phyloP scores from a whole-genome alignment of 1,140 invertebrate genomes.

The Rhagoletis zephyria region DNA sequence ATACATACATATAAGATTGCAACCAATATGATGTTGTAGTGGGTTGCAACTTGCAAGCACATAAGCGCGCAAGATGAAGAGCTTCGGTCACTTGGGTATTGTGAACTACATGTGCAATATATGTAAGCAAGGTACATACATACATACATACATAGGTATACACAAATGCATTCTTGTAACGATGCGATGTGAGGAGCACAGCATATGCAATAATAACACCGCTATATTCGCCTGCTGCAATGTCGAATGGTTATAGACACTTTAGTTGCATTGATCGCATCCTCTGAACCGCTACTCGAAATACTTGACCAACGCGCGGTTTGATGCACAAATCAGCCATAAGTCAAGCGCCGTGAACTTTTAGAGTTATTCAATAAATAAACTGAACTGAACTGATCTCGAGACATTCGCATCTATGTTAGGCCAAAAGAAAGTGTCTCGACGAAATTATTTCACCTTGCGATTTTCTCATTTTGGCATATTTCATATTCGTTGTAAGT shows the following conservation, averaged over 20 bases:
- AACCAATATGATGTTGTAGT: background rate
- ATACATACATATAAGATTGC: background rate
- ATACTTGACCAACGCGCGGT: constrained; percentile 22
- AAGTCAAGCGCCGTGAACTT: background rate
- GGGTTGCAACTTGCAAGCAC: background rate
- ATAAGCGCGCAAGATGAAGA: no score
- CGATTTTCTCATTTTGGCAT: constrained; percentile 69
- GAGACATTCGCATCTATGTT: constrained; percentile 59
- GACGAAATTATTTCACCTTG: constrained; percentile 68
- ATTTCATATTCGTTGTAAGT: constrained; percentile 68
- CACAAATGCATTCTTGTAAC: background rate
- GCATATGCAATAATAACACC: background rate
- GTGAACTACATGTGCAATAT: background rate
- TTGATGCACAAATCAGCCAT: background rate
- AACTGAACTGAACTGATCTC: no score
- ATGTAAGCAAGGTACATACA: background rate
- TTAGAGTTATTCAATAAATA: background rate
- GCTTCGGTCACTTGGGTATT: background rate
- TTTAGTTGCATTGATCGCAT: constrained; percentile 41
- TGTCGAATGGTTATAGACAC: no score
- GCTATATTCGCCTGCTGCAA: background rate
- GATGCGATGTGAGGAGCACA: background rate
- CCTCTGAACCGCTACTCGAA: constrained; percentile 30
- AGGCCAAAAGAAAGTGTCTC: constrained; percentile 67
- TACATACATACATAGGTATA: background rate